Evolutionary conservation across 2,797 vertebrate species (phyloP).

Genomic region (Huso huso): DNA sequence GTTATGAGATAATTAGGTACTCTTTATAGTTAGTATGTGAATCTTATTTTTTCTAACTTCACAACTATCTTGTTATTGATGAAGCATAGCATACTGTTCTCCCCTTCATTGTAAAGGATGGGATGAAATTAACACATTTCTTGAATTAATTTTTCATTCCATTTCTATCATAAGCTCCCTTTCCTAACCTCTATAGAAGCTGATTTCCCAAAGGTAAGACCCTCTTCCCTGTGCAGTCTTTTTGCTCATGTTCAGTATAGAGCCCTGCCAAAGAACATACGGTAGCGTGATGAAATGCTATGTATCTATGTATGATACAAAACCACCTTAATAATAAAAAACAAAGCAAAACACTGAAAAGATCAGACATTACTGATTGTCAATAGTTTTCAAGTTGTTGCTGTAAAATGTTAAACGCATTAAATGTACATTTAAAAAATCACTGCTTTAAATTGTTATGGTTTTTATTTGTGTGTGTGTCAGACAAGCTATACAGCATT

Average conservation of each 20-base stretch:
- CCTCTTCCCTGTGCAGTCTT: slow-evolving; percentile 35
- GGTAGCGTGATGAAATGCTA: not conserved
- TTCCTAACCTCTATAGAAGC: slow-evolving; percentile 87
- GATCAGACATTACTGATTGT: too few species aligned
- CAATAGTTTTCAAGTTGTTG: too few species aligned
- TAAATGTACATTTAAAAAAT: too few species aligned
- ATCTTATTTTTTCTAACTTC: too few species aligned
- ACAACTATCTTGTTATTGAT: too few species aligned
- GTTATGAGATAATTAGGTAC: too few species aligned
- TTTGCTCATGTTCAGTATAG: slow-evolving; percentile 15
- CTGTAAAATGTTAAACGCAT: too few species aligned
- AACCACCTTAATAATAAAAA: too few species aligned
- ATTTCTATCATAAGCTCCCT: slow-evolving; percentile 83
- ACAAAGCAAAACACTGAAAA: too few species aligned
- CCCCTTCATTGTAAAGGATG: not conserved
- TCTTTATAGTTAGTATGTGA: too few species aligned
- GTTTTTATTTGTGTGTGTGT: not conserved
- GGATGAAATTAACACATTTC: slow-evolving; percentile 56
- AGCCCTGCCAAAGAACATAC: slow-evolving; percentile 1
- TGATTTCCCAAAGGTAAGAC: slow-evolving; percentile 88
- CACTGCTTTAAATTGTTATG: too few species aligned
- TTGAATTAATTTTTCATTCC: slow-evolving; percentile 77
- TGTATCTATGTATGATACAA: slow-evolving; percentile 19
- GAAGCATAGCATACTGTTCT: not conserved
- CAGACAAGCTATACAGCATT: slow-evolving; percentile 8